Evolutionary conservation across 1,140 invertebrate genomes (phyloP).

Genomic region (Bathynomus jamesi): DNA sequence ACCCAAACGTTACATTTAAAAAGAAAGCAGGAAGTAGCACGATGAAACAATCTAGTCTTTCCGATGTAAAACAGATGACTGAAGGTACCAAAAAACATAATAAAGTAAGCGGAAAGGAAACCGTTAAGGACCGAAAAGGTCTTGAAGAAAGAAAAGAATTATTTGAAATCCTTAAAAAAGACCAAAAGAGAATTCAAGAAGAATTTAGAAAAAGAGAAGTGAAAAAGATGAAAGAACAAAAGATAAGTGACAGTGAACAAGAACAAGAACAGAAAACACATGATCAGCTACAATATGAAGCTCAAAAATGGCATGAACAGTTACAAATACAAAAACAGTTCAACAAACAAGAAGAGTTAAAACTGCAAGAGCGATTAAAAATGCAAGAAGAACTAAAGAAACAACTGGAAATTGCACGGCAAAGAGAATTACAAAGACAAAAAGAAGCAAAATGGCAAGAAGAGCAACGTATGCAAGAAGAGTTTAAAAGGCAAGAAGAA

Average conservation of each 20-base stretch:
- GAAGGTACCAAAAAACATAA: no score
- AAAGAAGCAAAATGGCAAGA: neutral
- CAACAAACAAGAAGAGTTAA: neutral
- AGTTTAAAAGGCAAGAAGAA: neutral
- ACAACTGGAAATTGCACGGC: neutral
- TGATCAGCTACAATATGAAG: neutral
- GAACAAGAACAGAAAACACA: neutral
- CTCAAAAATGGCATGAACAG: constrained; percentile 4
- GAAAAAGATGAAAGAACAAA: constrained; percentile 12
- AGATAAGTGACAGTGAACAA: neutral
- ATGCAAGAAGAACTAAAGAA: constrained; percentile 9
- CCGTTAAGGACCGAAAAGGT: no score
- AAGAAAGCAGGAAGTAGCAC: no score
- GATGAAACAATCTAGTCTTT: no score
- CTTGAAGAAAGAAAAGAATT: constrained; percentile 9
- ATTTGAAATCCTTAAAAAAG: constrained; percentile 1
- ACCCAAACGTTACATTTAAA: no score
- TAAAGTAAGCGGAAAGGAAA: no score
- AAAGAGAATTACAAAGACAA: neutral
- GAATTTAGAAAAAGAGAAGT: constrained; percentile 18
- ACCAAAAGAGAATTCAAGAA: constrained; percentile 17
- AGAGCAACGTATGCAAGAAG: no score
- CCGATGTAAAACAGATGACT: no score
- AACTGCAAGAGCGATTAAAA: neutral
- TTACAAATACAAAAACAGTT: neutral